Evolutionary conservation across 2,888 invertebrate species (phyloP), one percentile per base, ranked within the genome.

Genomic region (Protodeltote pygarga): DNA sequence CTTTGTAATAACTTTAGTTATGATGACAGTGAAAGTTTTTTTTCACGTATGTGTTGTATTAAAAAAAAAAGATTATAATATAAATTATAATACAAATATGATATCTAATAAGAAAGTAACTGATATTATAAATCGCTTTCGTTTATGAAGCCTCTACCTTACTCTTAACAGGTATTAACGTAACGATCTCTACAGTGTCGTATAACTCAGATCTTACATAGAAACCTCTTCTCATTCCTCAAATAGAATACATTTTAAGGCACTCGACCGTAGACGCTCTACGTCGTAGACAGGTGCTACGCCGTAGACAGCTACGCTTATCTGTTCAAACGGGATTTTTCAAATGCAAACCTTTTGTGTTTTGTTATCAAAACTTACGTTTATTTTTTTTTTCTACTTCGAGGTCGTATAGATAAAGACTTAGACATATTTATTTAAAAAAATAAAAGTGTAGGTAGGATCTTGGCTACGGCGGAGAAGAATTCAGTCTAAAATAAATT

Each of bases 211-310:
- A 44, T 52, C 17, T 45, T 45, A 51, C 29, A 44, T 23, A 41
- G 9, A 27, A 34, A 32, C 34, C 15, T 14, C 37, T 9, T 10
- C 24, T 23, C 13, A 63, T 48, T 41, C 32, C 14, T 38, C 14
- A 47, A 51, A 55, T 14, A 32, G 32, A 45, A 48, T 48, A 33
- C 29, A 39, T 57, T 32, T 9, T 17, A 15, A 25, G 51, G 44
- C 39, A 37, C 29, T 39, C 13, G 11, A 42, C 35, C 25, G 24
- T 55, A 46, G 38, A 0, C 11, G 9, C 27, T 23, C 45, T 57
- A 46, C 15, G 24, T 10, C 40, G 50, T 57, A 57, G 41, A 47
- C 28, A 11, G 5, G n/a, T 40, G 25, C 42, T 59, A 52, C 52
- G 52, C 4, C 47, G 52, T 58, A 59, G 47, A 14, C 31, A 2